Conservation (phyloP, 1,140 invertebrate genomes). For the Periplaneta americana region DNA sequence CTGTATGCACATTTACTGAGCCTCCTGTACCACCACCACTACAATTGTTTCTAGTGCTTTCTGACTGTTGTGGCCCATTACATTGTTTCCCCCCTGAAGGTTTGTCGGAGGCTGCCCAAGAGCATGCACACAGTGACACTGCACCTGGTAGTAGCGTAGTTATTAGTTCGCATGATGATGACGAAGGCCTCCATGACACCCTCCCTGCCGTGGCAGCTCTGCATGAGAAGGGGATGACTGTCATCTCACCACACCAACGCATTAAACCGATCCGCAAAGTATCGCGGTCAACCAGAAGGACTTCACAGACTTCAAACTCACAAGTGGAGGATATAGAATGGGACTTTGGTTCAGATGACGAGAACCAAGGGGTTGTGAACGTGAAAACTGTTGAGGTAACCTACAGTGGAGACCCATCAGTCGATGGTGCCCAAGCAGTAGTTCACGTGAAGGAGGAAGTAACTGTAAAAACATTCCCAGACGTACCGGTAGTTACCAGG, state of each 20-base stretch:
- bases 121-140: conserved; percentile 8
- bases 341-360: conserved; percentile 12
- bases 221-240: conserved; percentile 12
- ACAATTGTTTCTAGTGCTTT: not conserved
- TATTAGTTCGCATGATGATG: conserved; percentile 14
- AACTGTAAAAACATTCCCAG: not conserved
- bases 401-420: not conserved
- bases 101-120: conserved; percentile 3
- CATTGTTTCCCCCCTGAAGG: conserved; percentile 8
- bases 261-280: conserved; percentile 12
- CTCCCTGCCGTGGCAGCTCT: conserved; percentile 3
- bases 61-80: not conserved
- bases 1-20: not conserved
- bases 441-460: not conserved
- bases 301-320: not conserved
- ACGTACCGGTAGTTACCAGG: not conserved
- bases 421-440: too few species aligned
- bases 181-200: too few species aligned
- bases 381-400: conserved; percentile 1
- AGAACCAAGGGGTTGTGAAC: not conserved
- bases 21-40: not conserved
- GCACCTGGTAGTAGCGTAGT: conserved; percentile 13
- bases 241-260: not conserved
- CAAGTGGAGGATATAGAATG: conserved; percentile 7
- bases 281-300: not conserved